Percentiles rank a stretch among this genome's conserved stretches.
phyloP scores from a whole-genome alignment of 2,888 invertebrate species.

The Zhuqinia jingwanae region DNA sequence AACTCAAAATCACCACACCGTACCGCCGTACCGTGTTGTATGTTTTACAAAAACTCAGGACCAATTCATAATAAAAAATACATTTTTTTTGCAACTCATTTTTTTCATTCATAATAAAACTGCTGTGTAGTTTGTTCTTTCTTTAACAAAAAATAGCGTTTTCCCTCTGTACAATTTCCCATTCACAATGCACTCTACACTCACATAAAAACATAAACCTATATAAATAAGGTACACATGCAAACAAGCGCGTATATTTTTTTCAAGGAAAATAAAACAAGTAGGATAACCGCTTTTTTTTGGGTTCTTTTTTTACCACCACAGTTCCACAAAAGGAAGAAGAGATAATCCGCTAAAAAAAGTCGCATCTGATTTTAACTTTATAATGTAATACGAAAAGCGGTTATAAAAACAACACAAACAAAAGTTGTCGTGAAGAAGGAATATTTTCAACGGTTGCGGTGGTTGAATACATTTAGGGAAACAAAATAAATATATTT shows the following conservation, averaged over 20 bases:
- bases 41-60: background rate
- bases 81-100: no score
- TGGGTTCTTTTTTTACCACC: background rate
- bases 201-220: no score
- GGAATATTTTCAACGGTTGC: background rate
- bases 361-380: slow-evolving; percentile 44
- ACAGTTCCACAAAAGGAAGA: background rate
- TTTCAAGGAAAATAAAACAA: background rate
- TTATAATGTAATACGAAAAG: slow-evolving; percentile 34
- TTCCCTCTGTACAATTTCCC: no score
- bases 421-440: slow-evolving; percentile 5
- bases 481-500: slow-evolving; percentile 14
- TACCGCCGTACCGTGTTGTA: background rate
- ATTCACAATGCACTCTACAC: no score
- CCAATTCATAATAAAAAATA: background rate
- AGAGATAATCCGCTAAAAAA: slow-evolving; percentile 37
- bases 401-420: background rate
- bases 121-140: background rate
- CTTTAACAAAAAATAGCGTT: background rate
- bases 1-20: no score
- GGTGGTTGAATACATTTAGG: background rate
- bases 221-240: background rate
- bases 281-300: background rate
- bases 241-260: background rate
- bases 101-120: no score